Evolutionary conservation across 30 jellyfish, hydroid and myxozoan species (phyloP).

Genomic region (Hydractinia symbiolongicarpus): DNA sequence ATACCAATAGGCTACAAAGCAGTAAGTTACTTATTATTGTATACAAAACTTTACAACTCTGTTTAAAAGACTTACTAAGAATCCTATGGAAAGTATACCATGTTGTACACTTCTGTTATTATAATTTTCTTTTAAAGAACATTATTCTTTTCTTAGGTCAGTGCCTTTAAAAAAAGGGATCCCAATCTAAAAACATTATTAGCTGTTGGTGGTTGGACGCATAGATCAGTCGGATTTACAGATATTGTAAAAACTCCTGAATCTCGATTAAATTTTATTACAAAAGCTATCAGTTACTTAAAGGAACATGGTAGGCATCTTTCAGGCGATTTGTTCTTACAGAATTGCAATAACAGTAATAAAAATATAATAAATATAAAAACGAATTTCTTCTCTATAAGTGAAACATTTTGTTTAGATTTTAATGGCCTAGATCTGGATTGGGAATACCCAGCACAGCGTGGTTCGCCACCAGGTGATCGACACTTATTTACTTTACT

Average conservation of each 20-base stretch:
- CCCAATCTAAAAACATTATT: not conserved
- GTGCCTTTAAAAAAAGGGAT: not conserved
- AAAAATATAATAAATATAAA: too few species aligned
- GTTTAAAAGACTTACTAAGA: too few species aligned
- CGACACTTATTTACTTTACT: conserved; percentile 4
- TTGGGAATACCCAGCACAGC: conserved; percentile 45
- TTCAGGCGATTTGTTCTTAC: not conserved
- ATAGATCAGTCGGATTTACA: conserved; percentile 2
- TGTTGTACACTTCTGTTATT: not conserved
- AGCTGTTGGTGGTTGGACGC: conserved; percentile 29
- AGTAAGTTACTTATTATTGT: not conserved
- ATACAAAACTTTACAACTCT: too few species aligned
- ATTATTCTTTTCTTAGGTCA: not conserved
- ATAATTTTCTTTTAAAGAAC: not conserved
- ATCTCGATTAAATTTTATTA: not conserved
- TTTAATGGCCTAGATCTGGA: conserved; percentile 19
- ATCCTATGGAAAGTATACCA: too few species aligned
- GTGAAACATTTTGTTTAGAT: not conserved
- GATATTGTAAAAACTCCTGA: not conserved
- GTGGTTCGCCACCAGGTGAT: conserved; percentile 43
- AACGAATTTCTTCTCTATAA: too few species aligned
- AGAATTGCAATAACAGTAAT: too few species aligned
- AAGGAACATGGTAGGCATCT: conserved; percentile 4
- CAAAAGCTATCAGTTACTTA: not conserved
- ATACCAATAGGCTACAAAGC: not conserved